Evolutionary conservation across 2,888 invertebrate species (phyloP).

Genomic region (Drosophila putrida): DNA sequence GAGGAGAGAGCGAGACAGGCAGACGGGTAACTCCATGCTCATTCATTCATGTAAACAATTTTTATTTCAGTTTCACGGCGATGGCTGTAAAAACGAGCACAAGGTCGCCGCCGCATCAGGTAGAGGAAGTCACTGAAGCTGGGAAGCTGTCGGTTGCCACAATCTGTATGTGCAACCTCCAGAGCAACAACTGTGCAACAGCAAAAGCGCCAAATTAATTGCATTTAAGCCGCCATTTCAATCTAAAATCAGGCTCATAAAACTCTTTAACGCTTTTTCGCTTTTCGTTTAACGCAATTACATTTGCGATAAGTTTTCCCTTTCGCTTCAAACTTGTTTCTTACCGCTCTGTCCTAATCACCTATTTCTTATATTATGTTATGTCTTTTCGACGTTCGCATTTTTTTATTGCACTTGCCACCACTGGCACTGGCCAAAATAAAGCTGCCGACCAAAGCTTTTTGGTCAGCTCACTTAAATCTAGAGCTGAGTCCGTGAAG

Average conservation of each 20-base stretch:
- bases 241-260: conserved; percentile 45
- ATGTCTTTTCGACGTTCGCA: conserved; percentile 29
- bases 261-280: conserved; percentile 43
- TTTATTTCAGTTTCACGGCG: conserved; percentile 58
- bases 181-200: conserved; percentile 25
- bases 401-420: conserved; percentile 50
- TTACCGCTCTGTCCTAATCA: conserved; percentile 70
- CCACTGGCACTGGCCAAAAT: conserved; percentile 20
- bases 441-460: conserved; percentile 39
- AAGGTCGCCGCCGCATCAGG: conserved; percentile 67
- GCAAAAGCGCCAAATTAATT: conserved; percentile 53
- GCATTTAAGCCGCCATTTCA: conserved; percentile 58
- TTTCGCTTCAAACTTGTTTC: conserved; percentile 73
- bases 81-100: conserved; percentile 73
- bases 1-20: conserved; percentile 3
- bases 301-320: conserved; percentile 65
- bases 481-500: conserved; percentile 4
- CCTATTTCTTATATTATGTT: conserved; percentile 53
- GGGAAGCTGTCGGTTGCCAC: conserved; percentile 34
- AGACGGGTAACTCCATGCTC: conserved; percentile 47
- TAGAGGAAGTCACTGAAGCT: neutral
- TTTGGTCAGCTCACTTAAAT: neutral
- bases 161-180: conserved; percentile 9
- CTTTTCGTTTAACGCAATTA: conserved; percentile 49
- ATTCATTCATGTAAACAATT: conserved; percentile 65